Percentiles rank a stretch among this genome's conserved stretches.
phyloP scores from a whole-genome alignment of 2,797 vertebrate species.

The Arrhamphus sclerolepis region DNA sequence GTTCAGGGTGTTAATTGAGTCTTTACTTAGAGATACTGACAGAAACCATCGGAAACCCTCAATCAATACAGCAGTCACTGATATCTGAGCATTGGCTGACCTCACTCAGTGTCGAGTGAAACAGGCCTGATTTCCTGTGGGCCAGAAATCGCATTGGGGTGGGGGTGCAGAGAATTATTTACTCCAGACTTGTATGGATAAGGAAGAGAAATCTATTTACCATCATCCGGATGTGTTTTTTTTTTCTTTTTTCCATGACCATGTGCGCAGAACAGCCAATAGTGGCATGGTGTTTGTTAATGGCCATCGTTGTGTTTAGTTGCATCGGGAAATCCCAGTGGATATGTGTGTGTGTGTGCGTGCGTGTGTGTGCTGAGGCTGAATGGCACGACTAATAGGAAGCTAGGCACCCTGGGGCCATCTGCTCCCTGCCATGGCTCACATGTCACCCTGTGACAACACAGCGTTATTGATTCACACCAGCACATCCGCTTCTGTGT shows the following conservation, averaged over 20 bases:
- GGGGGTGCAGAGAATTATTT: slow-evolving; percentile 48
- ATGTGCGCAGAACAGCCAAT: slow-evolving; percentile 61
- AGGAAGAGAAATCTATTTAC: slow-evolving; percentile 63
- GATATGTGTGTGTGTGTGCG: slow-evolving; percentile 35
- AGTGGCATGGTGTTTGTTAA: slow-evolving; percentile 75
- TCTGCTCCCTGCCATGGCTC: slow-evolving; percentile 77
- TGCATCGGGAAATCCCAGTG: slow-evolving; percentile 72
- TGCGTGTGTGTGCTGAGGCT: slow-evolving; percentile 42
- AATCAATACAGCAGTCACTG: slow-evolving; percentile 63
- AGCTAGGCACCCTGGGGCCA: slow-evolving; percentile 76
- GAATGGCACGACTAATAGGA: slow-evolving; percentile 76
- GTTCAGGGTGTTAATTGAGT: slow-evolving; percentile 49
- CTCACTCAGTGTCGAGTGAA: slow-evolving; percentile 59
- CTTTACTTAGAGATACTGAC: slow-evolving; percentile 42
- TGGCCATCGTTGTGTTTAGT: slow-evolving; percentile 68
- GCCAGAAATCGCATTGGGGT: slow-evolving; percentile 45
- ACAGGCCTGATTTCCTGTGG: slow-evolving; percentile 67
- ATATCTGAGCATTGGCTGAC: slow-evolving; percentile 67
- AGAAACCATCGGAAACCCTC: slow-evolving; percentile 55
- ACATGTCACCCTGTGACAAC: slow-evolving; percentile 81
- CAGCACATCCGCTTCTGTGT: slow-evolving; percentile 77
- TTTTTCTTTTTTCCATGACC: slow-evolving; percentile 11
- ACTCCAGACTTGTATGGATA: slow-evolving; percentile 54
- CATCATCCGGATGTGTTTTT: slow-evolving; percentile 56
- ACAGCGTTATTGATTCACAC: slow-evolving; percentile 83